A percentile compares a stretch with the other conserved stretches of the same genome.
These are phyloP conservation scores for Drosophila erecta DNA, from an alignment of 1,140 invertebrate genomes.

Conservation along the genomic window DNA sequence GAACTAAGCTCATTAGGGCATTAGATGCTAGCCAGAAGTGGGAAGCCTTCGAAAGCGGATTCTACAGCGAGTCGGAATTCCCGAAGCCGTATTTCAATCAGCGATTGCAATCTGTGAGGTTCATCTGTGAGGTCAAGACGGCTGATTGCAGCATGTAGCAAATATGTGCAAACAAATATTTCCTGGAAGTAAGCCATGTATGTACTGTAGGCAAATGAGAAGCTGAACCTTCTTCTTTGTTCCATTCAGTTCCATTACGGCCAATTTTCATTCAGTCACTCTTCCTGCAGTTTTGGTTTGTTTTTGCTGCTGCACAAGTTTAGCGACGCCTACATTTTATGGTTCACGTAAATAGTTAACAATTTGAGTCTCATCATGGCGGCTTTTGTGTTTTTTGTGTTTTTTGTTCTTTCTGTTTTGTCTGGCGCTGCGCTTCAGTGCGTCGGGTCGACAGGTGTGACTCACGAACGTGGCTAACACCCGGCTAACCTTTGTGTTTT, in stretches of 20 bases:
- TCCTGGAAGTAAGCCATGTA: slow-evolving; percentile 2
- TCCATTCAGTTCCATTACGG: slow-evolving; percentile 31
- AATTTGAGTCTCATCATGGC: slow-evolving; percentile 70
- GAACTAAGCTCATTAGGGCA: slow-evolving; percentile 24
- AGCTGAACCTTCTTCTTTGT: slow-evolving; percentile 12
- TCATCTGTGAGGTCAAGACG: slow-evolving; percentile 23
- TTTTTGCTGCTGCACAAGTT: slow-evolving; percentile 9
- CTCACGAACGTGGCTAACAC: slow-evolving; percentile 70
- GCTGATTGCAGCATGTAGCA: slow-evolving; percentile 10
- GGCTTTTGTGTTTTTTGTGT: neutral
- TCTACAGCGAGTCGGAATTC: neutral
- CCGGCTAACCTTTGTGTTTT: slow-evolving; percentile 72
- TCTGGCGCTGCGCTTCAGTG: slow-evolving; percentile 54
- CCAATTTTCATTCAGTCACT: slow-evolving; percentile 27
- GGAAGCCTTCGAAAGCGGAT: slow-evolving; percentile 16
- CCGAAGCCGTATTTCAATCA: too few species aligned
- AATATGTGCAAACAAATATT: slow-evolving; percentile 3
- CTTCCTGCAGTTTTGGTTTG: slow-evolving; percentile 14
- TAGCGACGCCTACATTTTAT: slow-evolving; percentile 59
- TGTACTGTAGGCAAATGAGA: slow-evolving; percentile 4
- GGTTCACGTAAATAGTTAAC: slow-evolving; percentile 59
- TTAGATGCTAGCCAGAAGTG: slow-evolving; percentile 21
- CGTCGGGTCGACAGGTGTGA: slow-evolving; percentile 62
- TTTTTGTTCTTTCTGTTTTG: neutral
- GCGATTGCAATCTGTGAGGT: slow-evolving; percentile 8